phyloP scores from a whole-genome alignment of 2,888 invertebrate genomes.

The Drosophila glabriapex region DNA sequence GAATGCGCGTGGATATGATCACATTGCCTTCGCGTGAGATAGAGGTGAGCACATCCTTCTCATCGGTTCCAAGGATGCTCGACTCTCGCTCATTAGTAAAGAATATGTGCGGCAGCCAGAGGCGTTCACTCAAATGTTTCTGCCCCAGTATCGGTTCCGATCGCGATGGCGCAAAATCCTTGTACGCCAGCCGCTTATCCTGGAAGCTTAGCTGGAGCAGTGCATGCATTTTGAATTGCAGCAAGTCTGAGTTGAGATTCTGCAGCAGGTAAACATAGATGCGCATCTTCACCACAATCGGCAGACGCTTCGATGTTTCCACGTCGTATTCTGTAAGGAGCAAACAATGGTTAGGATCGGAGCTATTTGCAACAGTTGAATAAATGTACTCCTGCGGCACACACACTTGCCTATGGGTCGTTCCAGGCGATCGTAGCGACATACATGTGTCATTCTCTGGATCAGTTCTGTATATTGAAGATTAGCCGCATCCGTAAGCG shows the following conservation, averaged over 20 bases:
- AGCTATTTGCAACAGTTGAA: neutral
- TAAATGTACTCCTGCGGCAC: neutral
- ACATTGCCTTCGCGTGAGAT: conserved; percentile 81
- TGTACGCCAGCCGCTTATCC: conserved; percentile 76
- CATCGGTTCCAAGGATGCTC: conserved; percentile 81
- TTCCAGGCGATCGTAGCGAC: conserved; percentile 84
- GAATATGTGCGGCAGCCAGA: conserved; percentile 83
- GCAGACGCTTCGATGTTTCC: conserved; percentile 60
- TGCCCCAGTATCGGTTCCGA: conserved; percentile 79
- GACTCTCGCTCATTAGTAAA: conserved; percentile 82
- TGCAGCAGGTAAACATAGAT: conserved; percentile 82
- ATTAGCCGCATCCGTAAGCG: conserved; percentile 77
- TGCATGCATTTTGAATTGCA: conserved; percentile 81
- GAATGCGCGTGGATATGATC: conserved; percentile 78
- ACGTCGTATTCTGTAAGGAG: conserved; percentile 45
- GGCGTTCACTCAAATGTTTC: conserved; percentile 81
- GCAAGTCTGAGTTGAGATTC: conserved; percentile 81
- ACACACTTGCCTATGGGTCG: conserved; percentile 78
- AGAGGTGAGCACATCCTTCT: conserved; percentile 82
- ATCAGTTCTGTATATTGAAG: conserved; percentile 83
- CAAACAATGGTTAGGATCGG: neutral
- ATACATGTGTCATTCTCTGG: conserved; percentile 83
- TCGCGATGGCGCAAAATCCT: conserved; percentile 69
- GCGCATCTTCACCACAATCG: conserved; percentile 77
- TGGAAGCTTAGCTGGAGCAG: conserved; percentile 78